Evolutionary conservation across 2,113 vertebrate genomes (phyloP).

Genomic region (Pteropus alecto): DNA sequence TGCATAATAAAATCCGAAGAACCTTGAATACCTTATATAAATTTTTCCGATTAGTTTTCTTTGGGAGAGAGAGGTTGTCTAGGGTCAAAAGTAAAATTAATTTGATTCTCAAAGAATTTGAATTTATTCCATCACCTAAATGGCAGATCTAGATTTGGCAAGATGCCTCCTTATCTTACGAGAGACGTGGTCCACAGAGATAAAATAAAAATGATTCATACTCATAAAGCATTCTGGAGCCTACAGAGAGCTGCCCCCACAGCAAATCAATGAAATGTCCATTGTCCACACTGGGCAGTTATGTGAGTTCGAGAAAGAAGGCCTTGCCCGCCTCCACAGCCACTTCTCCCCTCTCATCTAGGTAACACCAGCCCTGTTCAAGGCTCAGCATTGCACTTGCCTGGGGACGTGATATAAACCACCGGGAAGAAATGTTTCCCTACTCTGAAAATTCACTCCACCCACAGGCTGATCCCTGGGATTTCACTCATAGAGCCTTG

Average conservation of each 20-base stretch:
- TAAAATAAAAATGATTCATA: constrained; percentile 31
- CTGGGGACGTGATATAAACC: background rate
- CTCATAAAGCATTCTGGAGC: background rate
- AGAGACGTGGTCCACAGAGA: background rate
- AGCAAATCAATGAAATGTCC: background rate
- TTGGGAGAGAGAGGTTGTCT: background rate
- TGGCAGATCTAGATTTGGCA: background rate
- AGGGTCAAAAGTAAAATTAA: constrained; percentile 47
- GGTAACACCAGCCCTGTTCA: background rate
- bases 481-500: background rate
- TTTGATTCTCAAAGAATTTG: constrained; percentile 15
- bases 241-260: background rate
- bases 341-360: background rate
- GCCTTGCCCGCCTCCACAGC: background rate
- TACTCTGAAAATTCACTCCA: background rate
- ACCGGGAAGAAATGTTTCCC: background rate
- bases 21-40: background rate
- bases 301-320: background rate
- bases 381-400: background rate
- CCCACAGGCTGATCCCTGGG: background rate
- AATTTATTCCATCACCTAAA: constrained; percentile 44
- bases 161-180: background rate
- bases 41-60: constrained; percentile 19
- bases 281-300: background rate
- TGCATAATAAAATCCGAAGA: background rate